Conservation (phyloP, 2,797 vertebrate genomes). For the Nyctalus aviator region DNA sequence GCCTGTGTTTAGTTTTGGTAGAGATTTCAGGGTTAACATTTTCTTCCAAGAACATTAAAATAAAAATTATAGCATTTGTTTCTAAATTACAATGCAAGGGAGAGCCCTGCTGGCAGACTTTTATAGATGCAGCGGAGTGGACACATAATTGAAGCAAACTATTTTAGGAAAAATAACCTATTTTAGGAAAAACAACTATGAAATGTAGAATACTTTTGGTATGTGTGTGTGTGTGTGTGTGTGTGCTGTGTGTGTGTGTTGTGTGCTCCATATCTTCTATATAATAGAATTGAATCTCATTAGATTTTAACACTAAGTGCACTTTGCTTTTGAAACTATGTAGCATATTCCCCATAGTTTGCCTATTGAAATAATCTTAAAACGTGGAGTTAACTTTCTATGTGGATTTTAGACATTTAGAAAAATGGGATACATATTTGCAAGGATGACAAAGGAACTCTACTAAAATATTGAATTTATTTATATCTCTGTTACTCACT, state of each 20-base stretch:
- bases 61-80: constrained; percentile 50
- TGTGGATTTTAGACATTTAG: not conserved
- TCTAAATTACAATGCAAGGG: constrained; percentile 85
- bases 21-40: constrained; percentile 44
- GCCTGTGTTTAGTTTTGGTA: not conserved
- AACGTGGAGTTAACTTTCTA: not conserved
- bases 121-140: constrained; percentile 74
- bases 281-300: not conserved
- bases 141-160: constrained; percentile 63
- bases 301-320: not conserved
- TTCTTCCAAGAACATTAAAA: constrained; percentile 56
- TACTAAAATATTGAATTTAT: constrained; percentile 1
- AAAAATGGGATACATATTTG: constrained; percentile 5
- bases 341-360: not conserved
- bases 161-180: constrained; percentile 50
- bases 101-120: constrained; percentile 86
- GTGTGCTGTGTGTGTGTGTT: not conserved
- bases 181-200: constrained; percentile 46
- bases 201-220: constrained; percentile 18
- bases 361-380: not conserved
- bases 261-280: not conserved
- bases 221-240: too few relatives aligned
- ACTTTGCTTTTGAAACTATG: not conserved
- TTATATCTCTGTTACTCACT: not conserved
- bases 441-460: not conserved